Conservation (phyloP, 2,113 vertebrate species). For the Xenopus tropicalis region UCB_Xtro_10.0 CM004447.2:30773001-30773500, state of each 20-base stretch:
- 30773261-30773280: slow-evolving; percentile 25
- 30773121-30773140: slow-evolving; percentile 32
- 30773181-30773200: slow-evolving; percentile 25
- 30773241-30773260: slow-evolving; percentile 20
- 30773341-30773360: too few relatives aligned
- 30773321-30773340: too few relatives aligned
- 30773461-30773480: not conserved
- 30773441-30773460: too few relatives aligned
- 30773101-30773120: slow-evolving; percentile 31
- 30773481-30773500: too few relatives aligned
- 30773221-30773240: slow-evolving; percentile 27
- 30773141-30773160: slow-evolving; percentile 33
- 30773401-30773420: too few relatives aligned
- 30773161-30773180: slow-evolving; percentile 21
- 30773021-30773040: slow-evolving; percentile 25
- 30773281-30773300: slow-evolving; percentile 4
- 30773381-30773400: too few relatives aligned
- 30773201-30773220: slow-evolving; percentile 25
- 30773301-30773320: too few relatives aligned
- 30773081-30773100: slow-evolving; percentile 27
- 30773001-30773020: slow-evolving; percentile 24
- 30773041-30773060: slow-evolving; percentile 31
- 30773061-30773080: slow-evolving; percentile 26
- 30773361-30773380: too few relatives aligned
- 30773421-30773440: too few relatives aligned